Evolutionary conservation across 2,113 vertebrate species (phyloP).

Genomic region (Guaruba guarouba): DNA sequence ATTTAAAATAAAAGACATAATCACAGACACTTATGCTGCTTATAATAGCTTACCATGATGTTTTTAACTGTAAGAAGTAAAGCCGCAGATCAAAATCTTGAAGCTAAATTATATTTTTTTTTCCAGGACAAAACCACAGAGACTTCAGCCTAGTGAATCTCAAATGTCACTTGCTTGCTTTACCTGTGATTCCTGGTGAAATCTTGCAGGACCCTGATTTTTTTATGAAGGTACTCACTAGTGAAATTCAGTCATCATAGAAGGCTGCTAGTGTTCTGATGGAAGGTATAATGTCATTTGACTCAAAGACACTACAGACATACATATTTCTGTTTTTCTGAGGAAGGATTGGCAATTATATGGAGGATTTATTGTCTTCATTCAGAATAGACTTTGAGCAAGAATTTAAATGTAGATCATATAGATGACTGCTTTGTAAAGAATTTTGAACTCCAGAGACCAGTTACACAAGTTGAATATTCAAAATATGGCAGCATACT

Average conservation of each 20-base stretch:
- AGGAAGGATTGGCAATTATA: not conserved
- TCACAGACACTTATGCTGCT: not conserved
- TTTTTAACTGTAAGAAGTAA: not conserved
- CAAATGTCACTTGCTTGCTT: not conserved
- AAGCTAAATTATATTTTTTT: not conserved
- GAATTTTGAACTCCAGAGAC: not conserved
- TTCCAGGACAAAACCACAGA: not conserved
- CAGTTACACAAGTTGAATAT: not conserved
- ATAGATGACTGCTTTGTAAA: not conserved
- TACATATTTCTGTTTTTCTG: not conserved
- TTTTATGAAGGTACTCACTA: not conserved
- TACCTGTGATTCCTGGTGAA: not conserved
- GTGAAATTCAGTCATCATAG: not conserved
- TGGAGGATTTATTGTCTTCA: not conserved
- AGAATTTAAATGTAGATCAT: not conserved
- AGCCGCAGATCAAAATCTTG: not conserved
- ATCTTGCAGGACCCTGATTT: not conserved
- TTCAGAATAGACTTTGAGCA: not conserved
- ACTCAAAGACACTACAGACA: not conserved
- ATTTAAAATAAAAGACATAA: not conserved
- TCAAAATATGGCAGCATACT: not conserved
- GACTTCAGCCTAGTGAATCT: not conserved
- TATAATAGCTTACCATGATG: not conserved
- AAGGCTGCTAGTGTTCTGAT: not conserved
- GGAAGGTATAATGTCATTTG: not conserved